Conservation (phyloP, 2,888 invertebrate genomes). For the Diploptera punctata region DNA sequence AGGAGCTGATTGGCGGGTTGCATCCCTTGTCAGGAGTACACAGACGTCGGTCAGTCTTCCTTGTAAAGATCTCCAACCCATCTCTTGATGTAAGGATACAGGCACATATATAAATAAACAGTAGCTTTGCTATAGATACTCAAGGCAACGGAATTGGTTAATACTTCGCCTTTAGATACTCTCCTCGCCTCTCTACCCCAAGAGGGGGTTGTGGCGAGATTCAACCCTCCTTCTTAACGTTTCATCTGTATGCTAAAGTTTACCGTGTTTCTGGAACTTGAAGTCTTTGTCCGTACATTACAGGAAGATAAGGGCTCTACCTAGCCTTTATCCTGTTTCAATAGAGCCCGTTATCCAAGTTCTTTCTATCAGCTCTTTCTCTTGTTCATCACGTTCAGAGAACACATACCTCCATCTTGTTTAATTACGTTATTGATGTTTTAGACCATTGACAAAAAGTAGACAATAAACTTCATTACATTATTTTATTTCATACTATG, state of each 20-base stretch:
- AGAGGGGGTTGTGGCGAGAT: conserved; percentile 21
- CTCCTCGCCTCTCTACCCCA: not conserved
- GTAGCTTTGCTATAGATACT: not conserved
- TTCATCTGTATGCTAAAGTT: not conserved
- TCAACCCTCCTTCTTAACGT: not conserved
- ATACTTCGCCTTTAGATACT: conserved; percentile 14
- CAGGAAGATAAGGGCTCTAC: not conserved
- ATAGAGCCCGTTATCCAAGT: not conserved
- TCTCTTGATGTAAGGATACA: conserved; percentile 5
- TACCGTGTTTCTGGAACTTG: conserved; percentile 7
- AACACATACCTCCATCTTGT: not conserved
- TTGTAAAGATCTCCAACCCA: conserved; percentile 7
- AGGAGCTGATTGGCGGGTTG: conserved; percentile 32
- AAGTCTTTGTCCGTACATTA: conserved; percentile 8
- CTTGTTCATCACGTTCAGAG: not conserved
- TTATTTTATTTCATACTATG: too few species aligned
- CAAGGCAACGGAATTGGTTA: conserved; percentile 24
- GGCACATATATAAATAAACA: not conserved
- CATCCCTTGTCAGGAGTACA: conserved; percentile 19
- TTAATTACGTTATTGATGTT: too few species aligned
- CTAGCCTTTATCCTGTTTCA: not conserved
- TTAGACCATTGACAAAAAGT: too few species aligned
- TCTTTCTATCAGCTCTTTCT: not conserved
- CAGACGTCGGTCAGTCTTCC: conserved; percentile 15
- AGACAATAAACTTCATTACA: too few species aligned